phyloP scores from a whole-genome alignment of 2,797 vertebrate genomes.

The Phrynocephalus vlangalii region DNA sequence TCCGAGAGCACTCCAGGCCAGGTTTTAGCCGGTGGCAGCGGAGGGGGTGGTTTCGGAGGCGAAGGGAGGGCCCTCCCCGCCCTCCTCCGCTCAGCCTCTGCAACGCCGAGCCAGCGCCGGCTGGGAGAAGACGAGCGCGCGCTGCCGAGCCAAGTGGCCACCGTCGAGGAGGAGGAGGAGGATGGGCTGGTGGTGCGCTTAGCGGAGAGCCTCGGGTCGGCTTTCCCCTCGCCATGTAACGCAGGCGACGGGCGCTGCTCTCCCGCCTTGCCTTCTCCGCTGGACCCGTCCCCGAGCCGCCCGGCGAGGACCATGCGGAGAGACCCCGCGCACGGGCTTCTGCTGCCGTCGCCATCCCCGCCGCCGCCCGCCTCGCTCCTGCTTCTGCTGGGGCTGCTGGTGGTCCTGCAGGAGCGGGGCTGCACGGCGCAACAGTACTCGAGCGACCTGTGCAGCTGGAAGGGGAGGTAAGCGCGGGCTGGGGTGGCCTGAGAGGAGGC shows the following conservation, averaged over 20 bases:
- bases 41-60: constrained; percentile 39
- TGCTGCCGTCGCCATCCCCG: constrained; percentile 77
- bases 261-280: neutral
- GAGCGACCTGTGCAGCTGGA: constrained; percentile 98
- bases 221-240: constrained; percentile 23
- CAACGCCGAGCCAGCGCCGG: constrained; percentile 20
- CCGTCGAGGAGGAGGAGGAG: neutral
- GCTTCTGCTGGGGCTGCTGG: constrained; percentile 76
- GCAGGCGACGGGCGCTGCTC: neutral
- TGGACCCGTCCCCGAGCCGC: neutral
- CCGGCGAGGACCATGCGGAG: constrained; percentile 63
- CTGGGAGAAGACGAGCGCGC: constrained; percentile 44
- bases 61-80: constrained; percentile 48
- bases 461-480: constrained; percentile 87
- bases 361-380: constrained; percentile 27
- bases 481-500: neutral
- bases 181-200: constrained; percentile 59
- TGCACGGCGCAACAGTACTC: constrained; percentile 87
- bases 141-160: neutral
- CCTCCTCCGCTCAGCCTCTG: constrained; percentile 66
- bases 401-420: constrained; percentile 58
- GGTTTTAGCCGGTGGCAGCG: neutral
- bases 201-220: neutral
- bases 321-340: constrained; percentile 57
- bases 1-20: neutral